Conservation (phyloP, 35 echinoderm and acorn worm species). For the Strongylocentrotus purpuratus region DNA sequence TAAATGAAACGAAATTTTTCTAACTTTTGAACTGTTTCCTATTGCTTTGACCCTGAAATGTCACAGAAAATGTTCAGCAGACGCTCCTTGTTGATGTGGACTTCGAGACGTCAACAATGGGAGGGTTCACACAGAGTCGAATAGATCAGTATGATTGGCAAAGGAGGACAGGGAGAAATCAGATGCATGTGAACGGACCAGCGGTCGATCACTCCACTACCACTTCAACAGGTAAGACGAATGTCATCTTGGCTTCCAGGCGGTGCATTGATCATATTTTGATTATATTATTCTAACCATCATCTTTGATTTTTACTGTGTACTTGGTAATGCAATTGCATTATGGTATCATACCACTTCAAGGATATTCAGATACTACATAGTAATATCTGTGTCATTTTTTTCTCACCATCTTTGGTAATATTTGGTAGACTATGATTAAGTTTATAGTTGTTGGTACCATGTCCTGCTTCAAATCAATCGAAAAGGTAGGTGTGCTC, state of each 20-base stretch:
- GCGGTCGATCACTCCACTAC: constrained; percentile 48
- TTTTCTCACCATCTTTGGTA: not conserved
- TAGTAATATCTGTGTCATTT: not conserved
- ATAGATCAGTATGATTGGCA: constrained; percentile 20
- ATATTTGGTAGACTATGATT: too few relatives aligned
- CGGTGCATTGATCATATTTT: not conserved
- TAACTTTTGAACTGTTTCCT: too few relatives aligned
- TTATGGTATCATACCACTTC: not conserved
- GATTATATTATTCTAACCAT: not conserved
- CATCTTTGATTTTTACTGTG: not conserved
- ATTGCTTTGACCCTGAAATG: not conserved
- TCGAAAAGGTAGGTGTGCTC: too few relatives aligned
- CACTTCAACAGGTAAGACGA: constrained; percentile 39
- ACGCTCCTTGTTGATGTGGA: not conserved
- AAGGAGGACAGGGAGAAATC: constrained; percentile 16
- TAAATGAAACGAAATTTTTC: too few relatives aligned
- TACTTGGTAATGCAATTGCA: too few relatives aligned
- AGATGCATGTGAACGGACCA: constrained; percentile 19
- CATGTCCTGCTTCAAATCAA: too few relatives aligned
- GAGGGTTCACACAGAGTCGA: constrained; percentile 40
- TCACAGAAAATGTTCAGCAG: not conserved
- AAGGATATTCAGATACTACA: not conserved
- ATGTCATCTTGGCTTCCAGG: not conserved
- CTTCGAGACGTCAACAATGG: not conserved
- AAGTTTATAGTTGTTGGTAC: too few relatives aligned